A percentile compares a stretch with the other conserved stretches of the same genome.
phyloP scores from a whole-genome alignment of 2,113 vertebrate species.

The Pituophis catenifer region DNA sequence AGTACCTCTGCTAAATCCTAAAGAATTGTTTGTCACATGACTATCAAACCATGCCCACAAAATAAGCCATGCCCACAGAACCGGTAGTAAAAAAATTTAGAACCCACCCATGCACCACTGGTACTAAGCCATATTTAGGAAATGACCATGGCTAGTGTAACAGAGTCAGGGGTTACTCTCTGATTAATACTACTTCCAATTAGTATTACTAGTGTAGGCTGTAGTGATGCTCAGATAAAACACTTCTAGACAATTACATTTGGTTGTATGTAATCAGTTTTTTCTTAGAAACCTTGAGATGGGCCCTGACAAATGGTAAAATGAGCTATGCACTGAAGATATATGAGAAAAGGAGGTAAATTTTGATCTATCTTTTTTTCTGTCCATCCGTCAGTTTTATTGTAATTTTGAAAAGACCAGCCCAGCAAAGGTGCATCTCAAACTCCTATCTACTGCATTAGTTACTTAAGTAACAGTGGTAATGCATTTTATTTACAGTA shows the following conservation, averaged over 20 bases:
- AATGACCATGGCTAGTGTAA: background rate
- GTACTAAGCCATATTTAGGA: background rate
- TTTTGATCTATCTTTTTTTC: background rate
- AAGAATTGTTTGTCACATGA: no score
- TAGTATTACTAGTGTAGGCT: background rate
- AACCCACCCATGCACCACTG: no score
- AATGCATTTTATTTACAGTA: background rate
- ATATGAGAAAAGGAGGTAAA: background rate
- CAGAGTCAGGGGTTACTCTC: background rate
- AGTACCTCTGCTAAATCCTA: no score
- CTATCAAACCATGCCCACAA: no score
- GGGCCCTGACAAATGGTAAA: background rate
- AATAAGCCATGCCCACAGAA: no score
- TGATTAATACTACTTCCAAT: background rate
- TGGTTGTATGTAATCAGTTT: background rate
- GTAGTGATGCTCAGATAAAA: background rate
- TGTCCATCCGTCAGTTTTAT: background rate
- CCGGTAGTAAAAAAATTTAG: no score
- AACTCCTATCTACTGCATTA: background rate
- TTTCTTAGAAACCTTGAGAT: background rate
- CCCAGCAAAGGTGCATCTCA: constrained; percentile 9
- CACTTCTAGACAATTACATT: background rate
- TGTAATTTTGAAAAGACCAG: background rate
- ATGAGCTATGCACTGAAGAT: background rate
- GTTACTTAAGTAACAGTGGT: constrained; percentile 2